phyloP scores from a whole-genome alignment of 64 coral and sea anemone genomes.

The Actinia tenebrosa region DNA sequence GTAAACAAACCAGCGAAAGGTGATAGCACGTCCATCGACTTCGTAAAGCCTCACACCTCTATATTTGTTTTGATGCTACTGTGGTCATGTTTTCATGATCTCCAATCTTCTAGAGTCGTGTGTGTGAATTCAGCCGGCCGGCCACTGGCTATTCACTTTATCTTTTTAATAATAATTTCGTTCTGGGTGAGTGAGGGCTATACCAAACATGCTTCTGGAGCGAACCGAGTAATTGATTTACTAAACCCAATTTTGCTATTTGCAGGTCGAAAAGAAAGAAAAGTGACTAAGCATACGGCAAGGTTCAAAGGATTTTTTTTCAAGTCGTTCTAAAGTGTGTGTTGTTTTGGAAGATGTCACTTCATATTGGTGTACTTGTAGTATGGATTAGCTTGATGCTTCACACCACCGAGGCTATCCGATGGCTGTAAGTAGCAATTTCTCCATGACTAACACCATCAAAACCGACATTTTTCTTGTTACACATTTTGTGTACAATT shows the following conservation, averaged over 20 bases:
- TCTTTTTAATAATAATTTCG: background rate
- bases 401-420: background rate
- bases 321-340: background rate
- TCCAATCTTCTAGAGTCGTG: background rate
- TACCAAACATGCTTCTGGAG: background rate
- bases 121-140: background rate
- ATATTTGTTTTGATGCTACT: background rate
- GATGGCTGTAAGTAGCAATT: constrained; percentile 14
- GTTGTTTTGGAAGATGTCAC: background rate
- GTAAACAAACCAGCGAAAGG: background rate
- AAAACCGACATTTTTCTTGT: background rate
- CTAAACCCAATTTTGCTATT: background rate
- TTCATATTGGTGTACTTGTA: background rate
- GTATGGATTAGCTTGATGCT: background rate
- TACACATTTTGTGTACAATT: background rate
- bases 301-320: background rate
- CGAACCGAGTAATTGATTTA: background rate
- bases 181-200: constrained; percentile 2
- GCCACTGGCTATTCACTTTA: background rate
- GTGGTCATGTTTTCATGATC: background rate
- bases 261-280: background rate
- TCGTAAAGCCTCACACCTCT: background rate
- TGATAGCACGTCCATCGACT: background rate
- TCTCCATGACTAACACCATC: background rate
- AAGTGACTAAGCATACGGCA: background rate